Evolutionary conservation across 2,888 invertebrate genomes (phyloP).

Genomic region (Byasa hedistus): DNA sequence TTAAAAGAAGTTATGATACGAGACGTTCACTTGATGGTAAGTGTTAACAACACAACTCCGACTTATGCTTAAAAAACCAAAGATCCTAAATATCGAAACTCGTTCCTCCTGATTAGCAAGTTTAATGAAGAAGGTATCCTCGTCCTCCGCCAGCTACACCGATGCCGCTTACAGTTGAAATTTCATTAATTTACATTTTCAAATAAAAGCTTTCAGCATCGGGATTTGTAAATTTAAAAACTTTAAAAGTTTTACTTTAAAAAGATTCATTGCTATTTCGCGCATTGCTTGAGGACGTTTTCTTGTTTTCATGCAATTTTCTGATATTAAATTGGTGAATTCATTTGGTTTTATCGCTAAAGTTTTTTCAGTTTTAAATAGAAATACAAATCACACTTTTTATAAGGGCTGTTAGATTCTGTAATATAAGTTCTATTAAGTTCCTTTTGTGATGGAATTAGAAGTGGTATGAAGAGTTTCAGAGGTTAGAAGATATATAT

Average conservation of each 20-base stretch:
- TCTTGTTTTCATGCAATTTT: not conserved
- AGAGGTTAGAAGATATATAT: too few species aligned
- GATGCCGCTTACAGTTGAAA: not conserved
- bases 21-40: too few species aligned
- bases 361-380: too few species aligned
- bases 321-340: not conserved
- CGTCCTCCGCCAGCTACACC: conserved; percentile 3
- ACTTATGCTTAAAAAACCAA: too few species aligned
- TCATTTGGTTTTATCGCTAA: not conserved
- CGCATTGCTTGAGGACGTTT: not conserved
- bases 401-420: too few species aligned
- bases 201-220: conserved; percentile 8
- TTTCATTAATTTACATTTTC: conserved; percentile 15
- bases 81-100: not conserved
- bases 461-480: too few species aligned
- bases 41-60: too few species aligned
- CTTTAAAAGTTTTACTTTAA: not conserved
- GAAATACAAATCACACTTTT: too few species aligned
- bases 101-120: conserved; percentile 4
- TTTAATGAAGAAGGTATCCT: conserved; percentile 4
- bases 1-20: too few species aligned
- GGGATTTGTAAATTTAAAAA: not conserved
- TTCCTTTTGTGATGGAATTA: too few species aligned
- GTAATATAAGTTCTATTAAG: too few species aligned
- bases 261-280: not conserved